Base-by-base conservation (phyloP, 2,113 vertebrate genomes). In the Desmodus rotundus region DNA sequence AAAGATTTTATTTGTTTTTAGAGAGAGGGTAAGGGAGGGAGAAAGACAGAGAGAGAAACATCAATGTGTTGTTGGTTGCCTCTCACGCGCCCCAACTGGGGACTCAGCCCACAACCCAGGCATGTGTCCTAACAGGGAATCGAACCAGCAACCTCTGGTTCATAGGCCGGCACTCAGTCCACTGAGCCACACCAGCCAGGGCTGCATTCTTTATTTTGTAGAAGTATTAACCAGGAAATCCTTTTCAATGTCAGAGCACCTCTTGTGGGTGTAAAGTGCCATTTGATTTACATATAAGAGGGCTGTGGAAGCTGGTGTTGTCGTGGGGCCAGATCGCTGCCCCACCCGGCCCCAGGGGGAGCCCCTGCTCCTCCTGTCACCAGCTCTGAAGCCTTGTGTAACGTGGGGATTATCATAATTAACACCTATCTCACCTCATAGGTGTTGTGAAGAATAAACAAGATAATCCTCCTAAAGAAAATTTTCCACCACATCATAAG, bases 261-360 rank as follows among this genome's bases (percentile, higher is more conserved):
- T 20, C 13, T 33, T 0, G 3, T 28, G 36, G 2, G 0, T 22
- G 3, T 38, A 1, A 33, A 22, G 2, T 33, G 33, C 72, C 36
- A 0, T 41, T 80, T n/a, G 77, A 43, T 12, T 65, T 70, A 33
- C 20, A 41, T 2, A 15, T 24, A 19, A 28, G n/a, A 41, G 7
- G 41, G 33, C 24, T 3, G 13, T 2, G 54, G 56, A 20, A 16
- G 38, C 5, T 1, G 12, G 28, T 26, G 4, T 5, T 17, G 24
- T 90, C n/a, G 1, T 1, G 31, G 70, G n/a, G 17, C 31, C 6
- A 15, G 50, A 8, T 16, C 50, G 9, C 12, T 0, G 11, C 68
- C 65, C 22, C 0, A 0, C 41, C 74, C 3, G 0, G 31, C n/a
- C 31, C 36, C 5, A 3, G 52, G 28, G 9, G 2, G 12, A 8